Percentiles rank a stretch among this genome's conserved stretches.
Evolutionary conservation across 2,797 vertebrate species (phyloP).

Genomic region (Sorex maritimensis): DNA sequence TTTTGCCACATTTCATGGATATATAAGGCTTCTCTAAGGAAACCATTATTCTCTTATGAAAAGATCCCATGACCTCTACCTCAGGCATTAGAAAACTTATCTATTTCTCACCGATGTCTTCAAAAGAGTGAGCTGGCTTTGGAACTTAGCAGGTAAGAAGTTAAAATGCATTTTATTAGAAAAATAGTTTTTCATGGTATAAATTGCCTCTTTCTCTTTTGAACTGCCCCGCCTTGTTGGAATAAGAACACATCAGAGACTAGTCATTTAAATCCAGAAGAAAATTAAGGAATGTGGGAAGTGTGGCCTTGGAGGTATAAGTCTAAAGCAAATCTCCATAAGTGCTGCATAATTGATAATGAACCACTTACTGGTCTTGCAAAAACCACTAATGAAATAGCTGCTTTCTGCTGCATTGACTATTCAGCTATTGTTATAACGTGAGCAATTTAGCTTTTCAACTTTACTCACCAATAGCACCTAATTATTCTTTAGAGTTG

Average conservation of each 20-base stretch:
- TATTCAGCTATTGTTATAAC: slow-evolving; percentile 80
- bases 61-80: slow-evolving; percentile 67
- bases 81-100: slow-evolving; percentile 69
- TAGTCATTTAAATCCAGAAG: slow-evolving; percentile 15
- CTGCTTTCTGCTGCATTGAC: slow-evolving; percentile 77
- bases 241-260: slow-evolving; percentile 37
- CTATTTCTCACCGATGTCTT: slow-evolving; percentile 74
- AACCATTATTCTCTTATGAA: slow-evolving; percentile 78
- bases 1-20: slow-evolving; percentile 21
- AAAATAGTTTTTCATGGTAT: slow-evolving; percentile 42
- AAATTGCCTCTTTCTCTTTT: slow-evolving; percentile 66
- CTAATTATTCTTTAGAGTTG: slow-evolving; percentile 75
- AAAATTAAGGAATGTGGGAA: slow-evolving; percentile 72
- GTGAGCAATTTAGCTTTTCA: slow-evolving; percentile 82
- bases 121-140: slow-evolving; percentile 74
- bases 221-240: slow-evolving; percentile 69
- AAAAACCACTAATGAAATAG: slow-evolving; percentile 83
- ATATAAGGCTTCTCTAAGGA: slow-evolving; percentile 37
- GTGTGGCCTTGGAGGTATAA: slow-evolving; percentile 66
- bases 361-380: slow-evolving; percentile 74
- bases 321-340: slow-evolving; percentile 70
- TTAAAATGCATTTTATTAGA: slow-evolving; percentile 83
- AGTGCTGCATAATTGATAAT: slow-evolving; percentile 70
- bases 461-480: slow-evolving; percentile 80
- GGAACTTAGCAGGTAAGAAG: slow-evolving; percentile 69